Percentiles rank a stretch among this genome's conserved stretches.
Conservation (phyloP, 1,140 invertebrate genomes). For the Dendrolimus kikuchii region DNA sequence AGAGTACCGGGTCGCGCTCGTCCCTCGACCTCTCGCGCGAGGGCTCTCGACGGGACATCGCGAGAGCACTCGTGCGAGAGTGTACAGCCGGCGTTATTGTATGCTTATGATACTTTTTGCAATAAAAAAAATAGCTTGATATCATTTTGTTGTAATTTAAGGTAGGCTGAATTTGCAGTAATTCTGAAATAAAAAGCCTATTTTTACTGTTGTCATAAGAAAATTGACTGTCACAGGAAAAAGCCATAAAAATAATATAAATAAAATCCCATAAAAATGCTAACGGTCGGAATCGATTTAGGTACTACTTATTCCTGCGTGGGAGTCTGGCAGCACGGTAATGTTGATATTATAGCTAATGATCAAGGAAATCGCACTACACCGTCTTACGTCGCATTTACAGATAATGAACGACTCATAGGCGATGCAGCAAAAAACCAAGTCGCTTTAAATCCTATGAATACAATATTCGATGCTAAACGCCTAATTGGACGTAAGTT, state of each 20-base stretch:
- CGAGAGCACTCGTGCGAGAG: no score
- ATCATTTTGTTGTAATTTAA: no score
- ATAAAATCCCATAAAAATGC: constrained; percentile 51
- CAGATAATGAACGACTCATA: constrained; percentile 84
- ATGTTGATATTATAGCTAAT: constrained; percentile 95
- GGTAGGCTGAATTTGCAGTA: no score
- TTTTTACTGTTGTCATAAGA: no score
- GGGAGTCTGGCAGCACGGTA: constrained; percentile 86
- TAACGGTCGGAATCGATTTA: constrained; percentile 83
- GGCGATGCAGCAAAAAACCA: constrained; percentile 81
- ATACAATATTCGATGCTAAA: constrained; percentile 73
- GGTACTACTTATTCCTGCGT: constrained; percentile 90
- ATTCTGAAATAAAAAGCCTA: no score
- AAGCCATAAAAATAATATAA: constrained; percentile 7
- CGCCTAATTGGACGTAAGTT: constrained; percentile 79
- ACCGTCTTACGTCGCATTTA: constrained; percentile 92
- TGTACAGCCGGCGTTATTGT: no score
- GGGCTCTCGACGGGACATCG: no score
- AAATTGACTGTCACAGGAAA: constrained; percentile 1
- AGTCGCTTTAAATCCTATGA: constrained; percentile 70
- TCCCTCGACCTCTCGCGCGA: no score
- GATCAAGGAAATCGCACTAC: constrained; percentile 95
- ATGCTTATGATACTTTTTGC: no score
- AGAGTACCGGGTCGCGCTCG: no score
- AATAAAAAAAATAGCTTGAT: no score